Percentiles rank a stretch among this genome's conserved stretches.
These are phyloP conservation scores for Myxocyprinus asiaticus DNA, from an alignment of 2,113 vertebrate genomes.

Conservation along the genomic window DNA sequence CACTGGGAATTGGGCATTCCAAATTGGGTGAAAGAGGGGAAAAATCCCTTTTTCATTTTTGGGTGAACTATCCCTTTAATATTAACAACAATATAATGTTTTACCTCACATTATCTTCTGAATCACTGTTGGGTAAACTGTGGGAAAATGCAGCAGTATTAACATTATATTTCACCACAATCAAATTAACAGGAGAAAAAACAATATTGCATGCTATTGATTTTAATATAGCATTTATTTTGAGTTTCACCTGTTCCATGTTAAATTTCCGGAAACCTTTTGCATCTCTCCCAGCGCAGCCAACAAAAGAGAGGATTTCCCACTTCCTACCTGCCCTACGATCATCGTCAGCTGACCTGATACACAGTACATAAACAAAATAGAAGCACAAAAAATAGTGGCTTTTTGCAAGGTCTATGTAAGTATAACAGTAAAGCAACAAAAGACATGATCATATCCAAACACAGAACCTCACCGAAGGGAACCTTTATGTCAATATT, in stretches of 20 bases:
- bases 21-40: too few species aligned
- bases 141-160: slow-evolving; percentile 53
- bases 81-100: neutral
- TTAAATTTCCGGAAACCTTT: slow-evolving; percentile 86
- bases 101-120: slow-evolving; percentile 83
- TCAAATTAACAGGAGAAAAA: neutral
- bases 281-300: slow-evolving; percentile 97
- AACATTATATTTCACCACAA: neutral
- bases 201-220: neutral
- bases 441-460: neutral
- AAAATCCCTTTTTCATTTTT: too few species aligned
- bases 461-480: slow-evolving; percentile 77
- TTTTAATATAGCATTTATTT: neutral
- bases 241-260: slow-evolving; percentile 86
- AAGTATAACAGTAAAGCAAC: neutral
- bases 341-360: slow-evolving; percentile 97
- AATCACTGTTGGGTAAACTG: slow-evolving; percentile 81
- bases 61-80: neutral
- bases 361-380: slow-evolving; percentile 11
- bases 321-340: slow-evolving; percentile 95
- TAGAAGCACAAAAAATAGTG: neutral
- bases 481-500: slow-evolving; percentile 92
- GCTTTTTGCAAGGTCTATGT: neutral
- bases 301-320: slow-evolving; percentile 94
- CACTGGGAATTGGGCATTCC: too few species aligned